phyloP scores from a whole-genome alignment of 2,113 vertebrate genomes.

The Sphaerodactylus townsendi region DNA sequence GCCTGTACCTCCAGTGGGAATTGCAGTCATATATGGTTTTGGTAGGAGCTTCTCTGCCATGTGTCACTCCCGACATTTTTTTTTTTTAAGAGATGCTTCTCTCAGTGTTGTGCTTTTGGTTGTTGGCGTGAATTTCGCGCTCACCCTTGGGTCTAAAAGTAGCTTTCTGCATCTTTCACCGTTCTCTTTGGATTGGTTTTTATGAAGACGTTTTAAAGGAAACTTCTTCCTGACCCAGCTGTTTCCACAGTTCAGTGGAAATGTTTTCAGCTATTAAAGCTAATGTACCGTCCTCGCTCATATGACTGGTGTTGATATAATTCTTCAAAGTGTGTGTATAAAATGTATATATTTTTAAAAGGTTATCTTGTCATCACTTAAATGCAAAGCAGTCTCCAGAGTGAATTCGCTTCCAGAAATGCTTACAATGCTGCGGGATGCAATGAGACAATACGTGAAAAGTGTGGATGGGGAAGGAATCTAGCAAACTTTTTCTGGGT shows the following conservation, averaged over 20 bases:
- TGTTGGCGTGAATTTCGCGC: background rate
- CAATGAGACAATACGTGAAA: background rate
- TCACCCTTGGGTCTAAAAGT: background rate
- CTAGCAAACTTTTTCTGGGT: background rate
- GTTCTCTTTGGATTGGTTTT: background rate
- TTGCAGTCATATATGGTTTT: background rate
- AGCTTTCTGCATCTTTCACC: background rate
- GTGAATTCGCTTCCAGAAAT: background rate
- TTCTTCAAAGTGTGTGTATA: background rate
- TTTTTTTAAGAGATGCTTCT: background rate
- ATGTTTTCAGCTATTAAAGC: constrained; percentile 45
- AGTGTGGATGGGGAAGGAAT: background rate
- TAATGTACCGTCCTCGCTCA: background rate
- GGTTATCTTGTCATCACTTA: background rate
- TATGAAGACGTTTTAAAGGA: background rate
- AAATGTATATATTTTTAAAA: background rate
- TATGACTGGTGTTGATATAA: background rate
- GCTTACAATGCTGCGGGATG: background rate
- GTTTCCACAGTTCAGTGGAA: background rate
- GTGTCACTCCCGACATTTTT: background rate
- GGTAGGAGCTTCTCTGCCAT: background rate
- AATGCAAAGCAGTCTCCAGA: background rate
- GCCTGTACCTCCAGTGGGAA: background rate
- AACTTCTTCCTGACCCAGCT: background rate
- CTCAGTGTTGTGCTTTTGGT: background rate